Percentiles rank a stretch among this genome's conserved stretches.
Conservation (phyloP, 53 echinoderm and acorn worm genomes). For the Paelopatides confundens region DNA sequence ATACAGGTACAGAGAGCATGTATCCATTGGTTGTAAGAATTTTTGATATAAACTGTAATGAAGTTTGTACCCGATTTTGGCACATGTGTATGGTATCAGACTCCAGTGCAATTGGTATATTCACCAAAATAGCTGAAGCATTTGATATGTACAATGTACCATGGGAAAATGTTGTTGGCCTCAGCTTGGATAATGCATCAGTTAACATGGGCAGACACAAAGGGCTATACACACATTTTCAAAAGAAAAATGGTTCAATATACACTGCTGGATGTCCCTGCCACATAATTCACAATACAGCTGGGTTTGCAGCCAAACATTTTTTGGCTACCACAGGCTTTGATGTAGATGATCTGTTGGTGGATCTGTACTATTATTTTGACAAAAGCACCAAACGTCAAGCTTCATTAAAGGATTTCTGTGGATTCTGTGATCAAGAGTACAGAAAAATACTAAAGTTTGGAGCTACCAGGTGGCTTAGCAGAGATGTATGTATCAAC, state of each 20-base stretch:
- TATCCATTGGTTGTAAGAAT: constrained; percentile 32
- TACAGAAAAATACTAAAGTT: neutral
- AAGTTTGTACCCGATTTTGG: constrained; percentile 11
- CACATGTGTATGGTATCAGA: constrained; percentile 17
- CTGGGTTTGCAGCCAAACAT: constrained; percentile 12
- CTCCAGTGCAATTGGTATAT: constrained; percentile 18
- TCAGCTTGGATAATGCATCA: neutral
- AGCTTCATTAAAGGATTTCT: neutral
- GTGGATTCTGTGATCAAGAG: constrained; percentile 18
- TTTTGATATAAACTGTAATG: constrained; percentile 13
- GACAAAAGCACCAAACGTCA: constrained; percentile 29
- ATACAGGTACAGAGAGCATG: constrained; percentile 33
- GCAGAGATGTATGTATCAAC: neutral
- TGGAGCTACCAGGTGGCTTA: constrained; percentile 3
- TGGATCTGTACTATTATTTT: neutral
- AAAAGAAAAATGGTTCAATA: neutral
- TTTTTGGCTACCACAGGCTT: neutral
- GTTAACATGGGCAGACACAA: constrained; percentile 24
- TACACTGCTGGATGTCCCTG: constrained; percentile 16
- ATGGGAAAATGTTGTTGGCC: neutral
- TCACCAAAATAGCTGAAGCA: neutral
- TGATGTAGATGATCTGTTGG: constrained; percentile 24
- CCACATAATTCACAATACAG: constrained; percentile 15
- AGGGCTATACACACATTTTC: neutral
- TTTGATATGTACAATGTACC: neutral